Base-by-base conservation (phyloP, 2,113 vertebrate genomes). In the Pachycephala philippinensis region DNA sequence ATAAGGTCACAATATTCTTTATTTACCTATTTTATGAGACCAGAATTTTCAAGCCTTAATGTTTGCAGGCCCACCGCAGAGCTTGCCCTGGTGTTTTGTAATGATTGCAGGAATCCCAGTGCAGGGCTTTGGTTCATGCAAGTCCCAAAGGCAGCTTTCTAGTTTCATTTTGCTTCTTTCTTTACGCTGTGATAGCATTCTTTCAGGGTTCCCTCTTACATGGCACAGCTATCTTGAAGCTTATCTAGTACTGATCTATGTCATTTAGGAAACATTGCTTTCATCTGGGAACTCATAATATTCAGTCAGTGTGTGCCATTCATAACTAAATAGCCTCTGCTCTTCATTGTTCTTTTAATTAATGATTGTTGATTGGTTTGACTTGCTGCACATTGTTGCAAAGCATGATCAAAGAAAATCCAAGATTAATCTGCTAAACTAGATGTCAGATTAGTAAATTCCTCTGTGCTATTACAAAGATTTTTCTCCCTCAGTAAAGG, bases 381-480 rank as follows among this genome's bases (percentile, higher is more conserved):
- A 97, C 97, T 98, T 98, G 97, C 90, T 87, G 95, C 96, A 96
- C 89, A 96, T 98, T 97, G 97, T 97, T 97, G 93, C 93, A 71
- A 91, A 84, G 61, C 93, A 86, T 97, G 98, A 99, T 99, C 98
- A 99, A 99, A 99, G 98, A 79, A 77, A 74, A 89, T 79, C 95
- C 87, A 97, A 95, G 97, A 98, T 98, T 98, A 98, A 99, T 98
- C 98, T 98, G 93, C 94, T 97, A 97, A 98, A 97, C 74, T 89
- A 98, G 98, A 98, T 97, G 96, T 98, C 95, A 97, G 98, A 99
- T 99, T 98, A 99, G 98, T 95, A 97, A 98, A 98, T 99, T 99
- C 98, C 98, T 98, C 85, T 86, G 92, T 71, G 95, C 96, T 98
- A 98, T 98, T 98, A 97, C 95, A 89, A 97, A 98, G 98, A 98